Conservation (phyloP, 2,113 vertebrate genomes). For the Toxotes chatareus region DNA sequence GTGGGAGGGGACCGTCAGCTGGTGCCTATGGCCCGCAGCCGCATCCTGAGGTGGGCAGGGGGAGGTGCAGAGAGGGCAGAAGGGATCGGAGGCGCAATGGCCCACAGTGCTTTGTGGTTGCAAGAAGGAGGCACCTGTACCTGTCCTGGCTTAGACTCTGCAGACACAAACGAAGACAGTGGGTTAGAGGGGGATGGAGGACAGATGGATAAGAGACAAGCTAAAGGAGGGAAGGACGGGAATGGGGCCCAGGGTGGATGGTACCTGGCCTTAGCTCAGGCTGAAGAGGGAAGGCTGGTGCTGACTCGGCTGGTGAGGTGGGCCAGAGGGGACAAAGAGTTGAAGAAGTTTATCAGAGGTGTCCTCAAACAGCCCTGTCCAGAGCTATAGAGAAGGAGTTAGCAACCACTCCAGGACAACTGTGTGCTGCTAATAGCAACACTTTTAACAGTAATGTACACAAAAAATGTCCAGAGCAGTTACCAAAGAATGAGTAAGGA, state of each 20-base stretch:
- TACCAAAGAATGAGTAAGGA: not conserved
- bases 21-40: slow-evolving; percentile 77
- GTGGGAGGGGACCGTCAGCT: slow-evolving; percentile 81
- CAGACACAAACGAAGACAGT: slow-evolving; percentile 2
- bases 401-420: no score
- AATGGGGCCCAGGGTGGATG: slow-evolving; percentile 41
- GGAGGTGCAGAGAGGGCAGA: slow-evolving; percentile 73
- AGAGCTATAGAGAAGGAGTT: slow-evolving; percentile 17
- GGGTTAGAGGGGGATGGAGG: slow-evolving; percentile 10
- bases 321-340: slow-evolving; percentile 81
- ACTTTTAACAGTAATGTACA: not conserved
- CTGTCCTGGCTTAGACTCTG: slow-evolving; percentile 80
- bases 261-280: slow-evolving; percentile 78
- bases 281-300: slow-evolving; percentile 78
- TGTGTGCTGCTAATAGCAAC: no score
- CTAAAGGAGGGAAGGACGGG: slow-evolving; percentile 33
- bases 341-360: slow-evolving; percentile 83
- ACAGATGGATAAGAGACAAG: slow-evolving; percentile 17
- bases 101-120: slow-evolving; percentile 83
- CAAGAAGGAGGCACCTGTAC: slow-evolving; percentile 74
- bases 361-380: slow-evolving; percentile 81
- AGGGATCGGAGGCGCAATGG: slow-evolving; percentile 74
- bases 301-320: slow-evolving; percentile 82
- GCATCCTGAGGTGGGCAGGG: slow-evolving; percentile 79
- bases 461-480: not conserved